Conservation (phyloP, 2,888 invertebrate species). For the Andrena bicolor region DNA sequence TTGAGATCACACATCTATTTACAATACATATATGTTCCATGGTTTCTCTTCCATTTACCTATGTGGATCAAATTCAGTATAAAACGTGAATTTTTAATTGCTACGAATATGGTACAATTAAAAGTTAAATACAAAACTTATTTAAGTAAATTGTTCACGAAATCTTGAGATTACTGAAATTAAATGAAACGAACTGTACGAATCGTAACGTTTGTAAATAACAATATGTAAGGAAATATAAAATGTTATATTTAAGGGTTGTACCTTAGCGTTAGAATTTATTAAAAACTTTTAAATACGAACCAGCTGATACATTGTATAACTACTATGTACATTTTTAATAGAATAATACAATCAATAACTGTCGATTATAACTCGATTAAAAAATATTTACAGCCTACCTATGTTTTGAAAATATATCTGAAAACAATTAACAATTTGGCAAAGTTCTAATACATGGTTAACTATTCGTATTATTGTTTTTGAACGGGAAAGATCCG, state of each 20-base stretch:
- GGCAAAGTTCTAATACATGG: slow-evolving; percentile 18
- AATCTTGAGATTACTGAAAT: slow-evolving; percentile 15
- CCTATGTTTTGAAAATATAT: slow-evolving; percentile 19
- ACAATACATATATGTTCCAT: slow-evolving; percentile 9
- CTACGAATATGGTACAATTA: slow-evolving; percentile 30
- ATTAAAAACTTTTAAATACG: slow-evolving; percentile 31
- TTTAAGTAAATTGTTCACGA: slow-evolving; percentile 30
- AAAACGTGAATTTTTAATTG: slow-evolving; percentile 18
- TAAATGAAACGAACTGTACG: slow-evolving; percentile 1
- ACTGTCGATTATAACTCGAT: slow-evolving; percentile 33
- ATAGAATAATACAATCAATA: slow-evolving; percentile 28
- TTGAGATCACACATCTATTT: slow-evolving; percentile 29
- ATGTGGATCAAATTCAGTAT: slow-evolving; percentile 23
- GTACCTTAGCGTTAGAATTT: slow-evolving; percentile 10
- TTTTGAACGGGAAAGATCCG: slow-evolving; percentile 2
- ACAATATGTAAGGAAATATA: slow-evolving; percentile 1
- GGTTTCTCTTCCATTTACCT: slow-evolving; percentile 18
- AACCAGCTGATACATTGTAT: slow-evolving; percentile 18
- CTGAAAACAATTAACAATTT: slow-evolving; percentile 8
- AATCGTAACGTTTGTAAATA: background rate
- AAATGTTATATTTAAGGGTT: slow-evolving; percentile 7
- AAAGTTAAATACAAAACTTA: slow-evolving; percentile 33
- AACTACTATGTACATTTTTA: slow-evolving; percentile 46
- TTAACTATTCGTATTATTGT: background rate
- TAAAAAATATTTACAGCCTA: slow-evolving; percentile 54